Base-by-base conservation (phyloP, 2,888 invertebrate genomes). In the Saturnia japonica region DNA sequence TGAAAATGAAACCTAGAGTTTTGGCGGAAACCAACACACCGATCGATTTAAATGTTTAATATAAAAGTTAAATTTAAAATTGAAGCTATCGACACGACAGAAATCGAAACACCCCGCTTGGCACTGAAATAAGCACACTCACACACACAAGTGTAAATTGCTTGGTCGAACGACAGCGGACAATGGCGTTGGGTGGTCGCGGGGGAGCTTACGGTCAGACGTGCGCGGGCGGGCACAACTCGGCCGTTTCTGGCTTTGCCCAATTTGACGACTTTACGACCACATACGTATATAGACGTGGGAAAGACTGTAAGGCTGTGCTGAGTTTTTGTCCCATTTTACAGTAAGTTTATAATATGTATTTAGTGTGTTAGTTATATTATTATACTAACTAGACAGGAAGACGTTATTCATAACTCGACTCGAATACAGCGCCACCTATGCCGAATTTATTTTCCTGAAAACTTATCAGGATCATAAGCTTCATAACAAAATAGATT, bases 181-280 rank as follows among this genome's bases (percentile, higher is more conserved):
- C 87, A 87, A 86, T 86, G 81, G 80, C 80, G 74, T 78, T 88
- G 89, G 88, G 89, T 89, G 89, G 89, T 89, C 88, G 83, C 69
- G 68, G 75, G n/a, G 70, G 34, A 64, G 54, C 62, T 64, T 64
- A 69, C 69, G 47, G 64, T 22, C 62, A 67, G 40, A 45, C 45
- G 47, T 54, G 51, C 45, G 67, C 40, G 54, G 34, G 64, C 28
- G 70, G 72, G 67, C 71, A 71, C 69, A 74, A 51, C 64, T 64
- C 80, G 78, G 80, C 73, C 79, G 76, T 80, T 83, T 82, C 85
- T 78, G 79, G 79, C 79, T 85, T 83, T 82, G 83, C 83, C 87
- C 84, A 87, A 89, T 86, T 87, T 82, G 80, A 84, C 81, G 79
- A 81, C 79, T 86, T 84, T 83, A 85, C 86, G 78, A 78, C 74